Evolutionary conservation across 2,797 vertebrate genomes (phyloP).

Genomic region (Pagetopsis macropterus): DNA sequence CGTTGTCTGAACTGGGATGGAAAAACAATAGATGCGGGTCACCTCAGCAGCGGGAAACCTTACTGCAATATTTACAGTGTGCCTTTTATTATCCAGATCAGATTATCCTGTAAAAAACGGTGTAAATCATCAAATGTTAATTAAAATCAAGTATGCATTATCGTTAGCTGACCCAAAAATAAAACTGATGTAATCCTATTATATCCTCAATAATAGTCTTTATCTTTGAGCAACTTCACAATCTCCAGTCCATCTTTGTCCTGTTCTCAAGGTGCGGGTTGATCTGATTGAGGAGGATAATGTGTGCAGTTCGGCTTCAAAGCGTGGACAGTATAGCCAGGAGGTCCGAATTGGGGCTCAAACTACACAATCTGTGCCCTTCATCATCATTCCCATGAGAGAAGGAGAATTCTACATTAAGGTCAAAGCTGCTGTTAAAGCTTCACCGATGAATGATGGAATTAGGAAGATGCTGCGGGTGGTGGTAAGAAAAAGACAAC

Average conservation of each 20-base stretch:
- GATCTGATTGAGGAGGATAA: constrained; percentile 81
- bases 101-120: too few species aligned
- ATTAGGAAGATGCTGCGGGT: constrained; percentile 85
- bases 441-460: constrained; percentile 72
- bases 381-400: constrained; percentile 86
- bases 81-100: too few species aligned
- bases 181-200: constrained; percentile 43
- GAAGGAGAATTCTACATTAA: constrained; percentile 78
- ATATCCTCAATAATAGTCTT: background rate
- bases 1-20: background rate
- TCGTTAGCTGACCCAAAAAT: too few species aligned
- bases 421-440: constrained; percentile 84
- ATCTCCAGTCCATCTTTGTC: background rate
- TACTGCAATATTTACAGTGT: background rate
- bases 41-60: background rate
- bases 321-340: constrained; percentile 73
- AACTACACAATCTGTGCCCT: constrained; percentile 81
- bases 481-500: constrained; percentile 83
- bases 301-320: constrained; percentile 88
- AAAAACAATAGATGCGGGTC: too few species aligned
- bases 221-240: background rate
- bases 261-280: constrained; percentile 80
- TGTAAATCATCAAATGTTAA: too few species aligned
- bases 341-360: constrained; percentile 51
- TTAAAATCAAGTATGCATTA: too few species aligned